phyloP scores from a whole-genome alignment of 2,888 invertebrate species.

The Meteorus colon region DNA sequence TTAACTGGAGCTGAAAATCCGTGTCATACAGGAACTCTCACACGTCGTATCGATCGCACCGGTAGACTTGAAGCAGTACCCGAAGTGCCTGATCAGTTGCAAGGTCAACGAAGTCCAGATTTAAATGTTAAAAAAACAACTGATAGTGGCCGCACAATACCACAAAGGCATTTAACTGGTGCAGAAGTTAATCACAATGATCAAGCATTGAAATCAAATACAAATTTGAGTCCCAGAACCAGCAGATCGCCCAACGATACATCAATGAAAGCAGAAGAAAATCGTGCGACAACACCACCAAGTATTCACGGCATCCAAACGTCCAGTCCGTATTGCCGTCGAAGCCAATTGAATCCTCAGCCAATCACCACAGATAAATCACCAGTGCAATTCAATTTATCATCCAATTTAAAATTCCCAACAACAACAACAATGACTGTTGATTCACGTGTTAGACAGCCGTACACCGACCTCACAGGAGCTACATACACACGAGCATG shows the following conservation, averaged over 20 bases:
- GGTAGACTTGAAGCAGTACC: constrained; percentile 68
- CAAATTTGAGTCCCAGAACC: constrained; percentile 46
- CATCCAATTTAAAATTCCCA: constrained; percentile 47
- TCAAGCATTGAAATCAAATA: constrained; percentile 29
- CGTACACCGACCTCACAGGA: constrained; percentile 51
- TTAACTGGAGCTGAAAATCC: constrained; percentile 52
- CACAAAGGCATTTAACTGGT: constrained; percentile 58
- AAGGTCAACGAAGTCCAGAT: constrained; percentile 42
- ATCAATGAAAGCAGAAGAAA: constrained; percentile 36
- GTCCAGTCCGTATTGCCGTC: constrained; percentile 49
- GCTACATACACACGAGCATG: constrained; percentile 46
- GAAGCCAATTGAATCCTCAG: constrained; percentile 41
- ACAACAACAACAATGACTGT: constrained; percentile 50
- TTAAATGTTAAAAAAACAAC: constrained; percentile 17
- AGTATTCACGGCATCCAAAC: constrained; percentile 7
- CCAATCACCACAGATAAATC: constrained; percentile 31
- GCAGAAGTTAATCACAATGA: constrained; percentile 53
- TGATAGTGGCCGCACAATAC: constrained; percentile 45
- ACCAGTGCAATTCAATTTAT: constrained; percentile 42
- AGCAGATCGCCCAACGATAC: constrained; percentile 45
- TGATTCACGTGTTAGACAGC: constrained; percentile 46
- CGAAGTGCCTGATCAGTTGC: constrained; percentile 64
- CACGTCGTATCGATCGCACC: constrained; percentile 62
- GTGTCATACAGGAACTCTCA: constrained; percentile 52
- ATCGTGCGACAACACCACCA: constrained; percentile 42